Evolutionary conservation across 1,140 invertebrate species (phyloP).

Genomic region (Venturia canescens): DNA sequence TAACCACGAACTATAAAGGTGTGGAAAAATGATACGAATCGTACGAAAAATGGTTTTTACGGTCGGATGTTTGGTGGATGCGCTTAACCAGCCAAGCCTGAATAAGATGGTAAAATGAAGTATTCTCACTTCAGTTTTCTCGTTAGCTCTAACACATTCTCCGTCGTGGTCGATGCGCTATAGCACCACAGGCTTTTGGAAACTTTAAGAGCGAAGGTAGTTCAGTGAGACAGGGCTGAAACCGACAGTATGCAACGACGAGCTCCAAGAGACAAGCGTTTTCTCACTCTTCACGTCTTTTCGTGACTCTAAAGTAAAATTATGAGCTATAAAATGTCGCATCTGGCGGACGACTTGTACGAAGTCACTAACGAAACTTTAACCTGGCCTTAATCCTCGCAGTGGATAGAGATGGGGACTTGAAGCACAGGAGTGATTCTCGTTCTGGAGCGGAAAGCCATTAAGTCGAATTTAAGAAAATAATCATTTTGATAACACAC

Average conservation of each 20-base stretch:
- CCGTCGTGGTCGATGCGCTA: not conserved
- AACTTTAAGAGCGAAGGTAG: not conserved
- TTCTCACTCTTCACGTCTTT: constrained; percentile 29
- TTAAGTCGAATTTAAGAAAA: not conserved
- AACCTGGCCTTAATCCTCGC: not conserved
- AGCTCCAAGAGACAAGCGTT: not conserved
- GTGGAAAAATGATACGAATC: too few species aligned
- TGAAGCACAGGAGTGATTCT: not conserved
- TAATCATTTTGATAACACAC: not conserved
- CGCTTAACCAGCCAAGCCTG: not conserved
- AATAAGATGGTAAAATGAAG: not conserved
- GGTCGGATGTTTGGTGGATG: not conserved
- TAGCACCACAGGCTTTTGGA: not conserved
- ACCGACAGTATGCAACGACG: not conserved
- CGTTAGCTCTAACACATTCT: not conserved
- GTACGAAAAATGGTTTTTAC: not conserved
- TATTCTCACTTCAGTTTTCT: not conserved
- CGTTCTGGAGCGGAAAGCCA: not conserved
- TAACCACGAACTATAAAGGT: too few species aligned
- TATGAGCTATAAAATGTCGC: constrained; percentile 39
- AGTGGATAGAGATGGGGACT: not conserved
- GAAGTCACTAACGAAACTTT: constrained; percentile 14
- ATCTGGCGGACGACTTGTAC: constrained; percentile 29
- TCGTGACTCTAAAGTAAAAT: constrained; percentile 33
- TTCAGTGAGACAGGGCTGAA: not conserved